Conservation (phyloP, 2,888 invertebrate species). For the Doris montereyensis region DNA sequence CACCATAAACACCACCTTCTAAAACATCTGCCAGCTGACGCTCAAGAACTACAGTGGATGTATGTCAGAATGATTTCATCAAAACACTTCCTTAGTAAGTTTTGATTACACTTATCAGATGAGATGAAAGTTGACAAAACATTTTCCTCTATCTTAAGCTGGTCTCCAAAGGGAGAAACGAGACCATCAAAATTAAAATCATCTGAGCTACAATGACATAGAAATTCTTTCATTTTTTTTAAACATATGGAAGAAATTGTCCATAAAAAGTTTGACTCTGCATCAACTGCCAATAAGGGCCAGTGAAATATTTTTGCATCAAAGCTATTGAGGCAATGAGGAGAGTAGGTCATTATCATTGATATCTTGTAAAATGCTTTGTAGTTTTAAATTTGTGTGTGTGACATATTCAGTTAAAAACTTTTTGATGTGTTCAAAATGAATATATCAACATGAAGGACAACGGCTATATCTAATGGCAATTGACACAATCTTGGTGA, state of each 20-base stretch:
- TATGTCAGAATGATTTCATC: not conserved
- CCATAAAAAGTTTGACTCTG: not conserved
- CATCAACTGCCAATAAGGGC: not conserved
- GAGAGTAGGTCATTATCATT: not conserved
- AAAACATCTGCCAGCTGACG: not conserved
- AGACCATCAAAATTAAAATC: too few relatives aligned
- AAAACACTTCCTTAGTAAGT: too few relatives aligned
- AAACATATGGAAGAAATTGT: not conserved
- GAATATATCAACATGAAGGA: too few relatives aligned
- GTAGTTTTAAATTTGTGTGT: conserved; percentile 2
- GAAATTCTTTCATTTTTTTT: too few relatives aligned
- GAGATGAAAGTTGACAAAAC: too few relatives aligned
- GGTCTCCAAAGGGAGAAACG: too few relatives aligned
- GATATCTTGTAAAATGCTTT: not conserved
- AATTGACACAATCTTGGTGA: too few relatives aligned
- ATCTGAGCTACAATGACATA: too few relatives aligned
- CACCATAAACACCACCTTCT: not conserved
- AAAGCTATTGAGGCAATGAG: not conserved
- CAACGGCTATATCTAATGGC: too few relatives aligned
- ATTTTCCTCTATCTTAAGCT: too few relatives aligned
- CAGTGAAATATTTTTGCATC: not conserved
- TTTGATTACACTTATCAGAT: too few relatives aligned
- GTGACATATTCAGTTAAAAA: not conserved
- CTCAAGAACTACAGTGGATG: not conserved
- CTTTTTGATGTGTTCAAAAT: too few relatives aligned